Evolutionary conservation across 2,888 invertebrate genomes (phyloP).

Genomic region (Tanypteryx hageni): DNA sequence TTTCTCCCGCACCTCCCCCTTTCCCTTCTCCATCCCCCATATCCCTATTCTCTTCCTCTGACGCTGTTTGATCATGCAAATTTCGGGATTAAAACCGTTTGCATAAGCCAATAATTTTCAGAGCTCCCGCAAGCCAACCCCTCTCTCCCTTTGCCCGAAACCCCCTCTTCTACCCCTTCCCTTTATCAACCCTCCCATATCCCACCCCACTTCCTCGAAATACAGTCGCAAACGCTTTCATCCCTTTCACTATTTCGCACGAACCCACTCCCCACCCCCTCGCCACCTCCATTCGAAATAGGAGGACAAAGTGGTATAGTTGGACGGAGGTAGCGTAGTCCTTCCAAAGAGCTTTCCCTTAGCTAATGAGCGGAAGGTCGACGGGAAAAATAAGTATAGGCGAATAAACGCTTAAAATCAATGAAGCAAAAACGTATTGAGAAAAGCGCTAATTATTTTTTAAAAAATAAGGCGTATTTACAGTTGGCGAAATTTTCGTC

Average conservation of each 20-base stretch:
- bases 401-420: too few species aligned
- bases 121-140: constrained; percentile 42
- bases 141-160: neutral
- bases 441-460: neutral
- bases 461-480: neutral
- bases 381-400: too few species aligned
- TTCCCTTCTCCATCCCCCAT: neutral
- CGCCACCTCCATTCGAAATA: neutral
- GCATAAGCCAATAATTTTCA: constrained; percentile 63
- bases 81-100: constrained; percentile 63
- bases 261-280: neutral
- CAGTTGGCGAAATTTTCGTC: neutral
- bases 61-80: constrained; percentile 61
- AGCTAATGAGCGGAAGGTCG: neutral
- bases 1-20: neutral
- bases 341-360: neutral
- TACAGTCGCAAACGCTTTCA: constrained; percentile 38
- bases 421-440: neutral
- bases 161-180: neutral
- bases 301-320: neutral
- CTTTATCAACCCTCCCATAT: neutral
- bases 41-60: neutral
- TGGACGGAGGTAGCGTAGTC: neutral
- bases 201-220: neutral
- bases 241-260: constrained; percentile 15